Evolutionary conservation across 64 coral and sea anemone species (phyloP), one percentile per base, ranked within the genome.

Genomic region (Pocillopora damicornis): DNA sequence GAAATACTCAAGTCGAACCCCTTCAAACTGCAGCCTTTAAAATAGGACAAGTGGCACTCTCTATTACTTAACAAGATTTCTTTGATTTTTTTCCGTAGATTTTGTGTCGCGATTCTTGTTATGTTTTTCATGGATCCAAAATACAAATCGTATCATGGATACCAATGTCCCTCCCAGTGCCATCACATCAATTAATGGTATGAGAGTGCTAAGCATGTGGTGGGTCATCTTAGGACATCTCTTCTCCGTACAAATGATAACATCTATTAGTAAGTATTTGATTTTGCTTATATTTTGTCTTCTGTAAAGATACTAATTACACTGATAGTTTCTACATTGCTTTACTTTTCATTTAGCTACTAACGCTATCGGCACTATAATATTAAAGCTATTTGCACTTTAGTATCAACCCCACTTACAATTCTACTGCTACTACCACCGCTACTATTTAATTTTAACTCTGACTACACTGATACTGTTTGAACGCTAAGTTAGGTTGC

Each of bases 181-280:
- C 35, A 96, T 96, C 37, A 87, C 94, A 22, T 96, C 94, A 17
- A 59, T 96, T 80, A 90, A 96, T 73, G 94, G 94, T 5, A 87
- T 96, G 76, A 78, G 91, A 71, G 90, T 96, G 2, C 66, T 96
- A 18, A 96, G 94, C 77, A 96, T 96, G 79, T 90, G 84, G 59
- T 98, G 95, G 95, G 87, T 98, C 42, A 89, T 98, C 20, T 81
- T 98, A 18, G 95, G 95, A 37, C 95, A 98, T 62, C 79, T 76
- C 2, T 89, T 76, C 35, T n/a, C 77, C 18, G 61, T 89, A 15
- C 22, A 89, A 71, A 0, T 0, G 69, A 5, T 61, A 7, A 60
- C 51, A 35, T 59, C 59, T 62, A 38, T 80, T 16, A 64, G 90
- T 96, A 76, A 87, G 88, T 92, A n/a, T 57, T 20, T 11, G 36